Percentiles rank a stretch among this genome's conserved stretches.
Conservation (phyloP, 2,797 vertebrate species). For the Eutrigla gurnardus region DNA sequence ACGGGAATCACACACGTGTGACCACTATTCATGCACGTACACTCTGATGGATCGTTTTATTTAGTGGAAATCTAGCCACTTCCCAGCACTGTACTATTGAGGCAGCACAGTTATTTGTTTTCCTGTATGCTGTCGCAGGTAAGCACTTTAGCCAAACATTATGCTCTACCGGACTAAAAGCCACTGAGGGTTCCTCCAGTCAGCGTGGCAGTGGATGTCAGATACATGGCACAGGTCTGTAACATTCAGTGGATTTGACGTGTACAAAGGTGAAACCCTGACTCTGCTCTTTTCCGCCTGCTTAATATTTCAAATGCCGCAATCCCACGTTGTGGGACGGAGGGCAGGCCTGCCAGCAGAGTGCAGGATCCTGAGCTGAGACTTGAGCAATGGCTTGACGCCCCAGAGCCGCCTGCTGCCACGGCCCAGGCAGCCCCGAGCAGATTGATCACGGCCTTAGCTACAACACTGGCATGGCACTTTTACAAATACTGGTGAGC, state of each 20-base stretch:
- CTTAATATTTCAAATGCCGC: constrained; percentile 76
- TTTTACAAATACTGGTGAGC: constrained; percentile 75
- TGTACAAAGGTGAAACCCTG: constrained; percentile 56
- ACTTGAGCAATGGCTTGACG: constrained; percentile 72
- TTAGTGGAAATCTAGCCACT: background rate
- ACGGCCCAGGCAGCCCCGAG: constrained; percentile 51
- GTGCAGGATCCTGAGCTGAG: constrained; percentile 63
- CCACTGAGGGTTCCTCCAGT: constrained; percentile 20
- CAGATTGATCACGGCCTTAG: constrained; percentile 76
- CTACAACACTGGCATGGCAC: constrained; percentile 59
- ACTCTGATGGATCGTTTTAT: constrained; percentile 10
- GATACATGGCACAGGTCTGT: constrained; percentile 34
- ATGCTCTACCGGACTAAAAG: constrained; percentile 23
- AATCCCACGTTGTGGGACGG: constrained; percentile 50
- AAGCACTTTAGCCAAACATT: constrained; percentile 15
- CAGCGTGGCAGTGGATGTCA: constrained; percentile 38
- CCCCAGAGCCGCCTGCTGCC: constrained; percentile 53
- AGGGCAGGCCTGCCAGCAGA: constrained; percentile 58
- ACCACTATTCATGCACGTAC: background rate
- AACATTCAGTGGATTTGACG: constrained; percentile 51
- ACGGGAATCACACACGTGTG: background rate
- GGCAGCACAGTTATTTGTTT: background rate
- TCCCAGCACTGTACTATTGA: background rate
- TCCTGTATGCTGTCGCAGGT: background rate
- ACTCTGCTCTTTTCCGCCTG: constrained; percentile 64